A percentile compares a stretch with the other conserved stretches of the same genome.
Evolutionary conservation across 2,797 vertebrate species (phyloP).

Genomic region (Bryconaethiops microstoma): DNA sequence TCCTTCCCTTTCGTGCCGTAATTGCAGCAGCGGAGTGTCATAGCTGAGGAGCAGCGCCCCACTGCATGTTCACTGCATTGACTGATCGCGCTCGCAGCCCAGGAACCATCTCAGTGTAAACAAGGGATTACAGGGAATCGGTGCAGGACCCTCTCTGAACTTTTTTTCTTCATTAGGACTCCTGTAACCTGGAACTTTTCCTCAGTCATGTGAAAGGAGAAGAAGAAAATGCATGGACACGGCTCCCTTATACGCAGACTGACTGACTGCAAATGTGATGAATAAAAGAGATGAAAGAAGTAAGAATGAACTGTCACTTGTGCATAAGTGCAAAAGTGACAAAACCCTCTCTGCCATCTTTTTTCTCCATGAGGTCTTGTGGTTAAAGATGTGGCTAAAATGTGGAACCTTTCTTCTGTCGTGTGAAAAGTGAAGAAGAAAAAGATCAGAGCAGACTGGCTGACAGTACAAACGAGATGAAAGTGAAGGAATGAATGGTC

Average conservation of each 20-base stretch:
- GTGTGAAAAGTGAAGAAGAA: constrained; percentile 1
- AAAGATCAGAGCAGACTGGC: not conserved
- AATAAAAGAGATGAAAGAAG: constrained; percentile 40
- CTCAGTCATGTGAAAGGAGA: constrained; percentile 40
- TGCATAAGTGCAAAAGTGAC: constrained; percentile 34
- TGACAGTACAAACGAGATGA: constrained; percentile 35
- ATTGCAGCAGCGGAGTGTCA: constrained; percentile 74
- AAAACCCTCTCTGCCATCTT: constrained; percentile 2
- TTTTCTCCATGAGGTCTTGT: not conserved
- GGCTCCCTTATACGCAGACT: constrained; percentile 17
- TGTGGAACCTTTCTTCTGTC: not conserved
- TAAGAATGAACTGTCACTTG: constrained; percentile 35
- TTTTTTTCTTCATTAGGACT: constrained; percentile 46
- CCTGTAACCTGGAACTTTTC: constrained; percentile 32
- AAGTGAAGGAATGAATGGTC: constrained; percentile 36
- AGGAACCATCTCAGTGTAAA: constrained; percentile 63
- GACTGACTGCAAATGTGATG: constrained; percentile 39
- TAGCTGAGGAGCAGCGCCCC: constrained; percentile 67
- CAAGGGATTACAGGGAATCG: constrained; percentile 55
- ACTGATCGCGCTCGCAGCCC: constrained; percentile 51
- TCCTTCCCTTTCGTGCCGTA: constrained; percentile 73
- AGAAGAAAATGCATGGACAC: constrained; percentile 23
- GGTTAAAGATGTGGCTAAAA: not conserved
- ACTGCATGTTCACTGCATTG: constrained; percentile 68
- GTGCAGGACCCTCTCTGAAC: constrained; percentile 30